Evolutionary conservation across 1,140 invertebrate genomes (phyloP), one percentile per base, ranked within the genome.

Genomic region (Zaprionus nigranus): DNA sequence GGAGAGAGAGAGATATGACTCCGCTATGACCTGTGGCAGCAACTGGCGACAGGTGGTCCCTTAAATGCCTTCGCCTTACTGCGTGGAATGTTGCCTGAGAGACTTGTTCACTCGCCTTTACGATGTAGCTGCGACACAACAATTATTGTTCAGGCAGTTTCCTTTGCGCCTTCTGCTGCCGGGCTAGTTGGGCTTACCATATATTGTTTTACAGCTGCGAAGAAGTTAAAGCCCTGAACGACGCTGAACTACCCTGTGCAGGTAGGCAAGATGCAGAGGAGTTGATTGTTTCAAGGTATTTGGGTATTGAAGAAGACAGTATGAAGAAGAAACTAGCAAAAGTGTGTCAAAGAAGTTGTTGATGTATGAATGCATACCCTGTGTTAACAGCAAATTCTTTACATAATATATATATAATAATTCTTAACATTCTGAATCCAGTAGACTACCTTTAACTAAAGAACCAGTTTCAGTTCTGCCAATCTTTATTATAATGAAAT

Each of bases 61-160:
- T 84, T 79, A 77, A 83, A 71, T 57, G 68, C 56, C 13, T 12
- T 38, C 60, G 54, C 54, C 34, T 40, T 57, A 67, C 74, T 46
- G 40, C 60, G 60, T 74, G 79, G 73, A 75, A 81, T 81, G 73
- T 72, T 34, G 73, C 79, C 76, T 63, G 38, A 3, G 81, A 76
- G 83, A 90, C 83, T 82, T 75, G 85, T 78, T 87, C 58, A 63
- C 67, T 71, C 60, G 73, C 72, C 76, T 87, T 83, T 87, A 87
- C 81, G 84, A 88, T 57, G 60, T 74, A 70, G 59, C 68, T 59
- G 76, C 68, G 61, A 63, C 60, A 66, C 79, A 82, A 79, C 71
- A 79, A 77, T 86, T 60, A 75, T 82, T 75, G 65, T 75, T 6
- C 64, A 26, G 51, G 57, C 70, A 46, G 58, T 54, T 71, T 72